Evolutionary conservation across 2,888 invertebrate genomes (phyloP).

Genomic region (Diarsia dahlii): DNA sequence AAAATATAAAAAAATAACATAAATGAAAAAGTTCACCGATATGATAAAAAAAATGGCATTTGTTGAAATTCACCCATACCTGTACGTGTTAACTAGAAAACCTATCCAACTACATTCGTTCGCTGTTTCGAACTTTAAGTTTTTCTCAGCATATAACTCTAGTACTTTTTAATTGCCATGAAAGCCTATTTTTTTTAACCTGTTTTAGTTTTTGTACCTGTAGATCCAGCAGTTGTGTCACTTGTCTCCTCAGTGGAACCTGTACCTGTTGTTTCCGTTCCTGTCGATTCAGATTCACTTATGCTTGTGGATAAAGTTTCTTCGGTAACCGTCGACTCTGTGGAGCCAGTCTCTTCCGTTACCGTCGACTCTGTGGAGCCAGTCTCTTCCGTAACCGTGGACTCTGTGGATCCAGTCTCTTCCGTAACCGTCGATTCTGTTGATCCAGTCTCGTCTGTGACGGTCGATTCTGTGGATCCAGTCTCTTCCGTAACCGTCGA

Average conservation of each 20-base stretch:
- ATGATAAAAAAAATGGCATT: no score
- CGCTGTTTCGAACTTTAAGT: background rate
- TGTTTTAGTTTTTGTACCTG: no score
- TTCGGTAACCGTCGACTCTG: background rate
- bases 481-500: slow-evolving; percentile 42
- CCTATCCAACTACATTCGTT: background rate
- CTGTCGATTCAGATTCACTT: slow-evolving; percentile 39
- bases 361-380: background rate
- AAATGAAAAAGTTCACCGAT: no score
- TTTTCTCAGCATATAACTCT: background rate
- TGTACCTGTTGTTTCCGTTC: slow-evolving; percentile 22
- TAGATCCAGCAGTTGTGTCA: slow-evolving; percentile 17
- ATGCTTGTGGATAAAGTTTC: background rate
- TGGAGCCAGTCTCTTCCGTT: background rate
- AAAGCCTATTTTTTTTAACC: background rate
- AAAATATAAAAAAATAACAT: no score
- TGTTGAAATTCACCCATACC: no score
- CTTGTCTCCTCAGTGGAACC: slow-evolving; percentile 30
- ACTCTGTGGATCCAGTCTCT: slow-evolving; percentile 8
- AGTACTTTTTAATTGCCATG: background rate
- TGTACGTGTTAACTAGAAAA: background rate
- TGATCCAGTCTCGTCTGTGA: slow-evolving; percentile 32
- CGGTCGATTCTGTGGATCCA: slow-evolving; percentile 1
- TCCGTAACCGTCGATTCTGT: slow-evolving; percentile 48
- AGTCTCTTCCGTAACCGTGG: background rate